Evolutionary conservation across 2,797 vertebrate genomes (phyloP), one percentile per base, ranked within the genome.

Genomic region (Scomberomorus guttatus): DNA sequence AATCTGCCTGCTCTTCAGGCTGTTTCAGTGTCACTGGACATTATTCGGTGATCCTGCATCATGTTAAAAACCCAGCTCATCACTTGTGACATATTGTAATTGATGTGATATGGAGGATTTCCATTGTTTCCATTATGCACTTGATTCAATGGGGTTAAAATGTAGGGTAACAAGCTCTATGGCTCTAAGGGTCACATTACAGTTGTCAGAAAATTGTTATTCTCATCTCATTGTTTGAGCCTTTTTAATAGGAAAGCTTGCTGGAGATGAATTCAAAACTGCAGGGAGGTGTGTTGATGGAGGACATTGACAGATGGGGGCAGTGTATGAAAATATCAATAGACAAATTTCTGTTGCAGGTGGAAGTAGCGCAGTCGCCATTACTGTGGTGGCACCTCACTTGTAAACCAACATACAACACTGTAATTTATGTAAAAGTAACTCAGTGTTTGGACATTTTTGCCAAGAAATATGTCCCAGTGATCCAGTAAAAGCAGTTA

Each of bases 41-140:
- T 8, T 14, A 1, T 25, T 39, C 13, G 22, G 22, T 65, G 25
- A 46, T 29, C n/a, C 27, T 2, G 2, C n/a, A 50, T 54, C 52
- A 13, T 55, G 15, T 42, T 52, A 15, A 66, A 71, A 63, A 20
- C 20, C 6, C n/a, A 9, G 32, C 7, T 65, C 63, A 64, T 75
- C 12, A 37, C 42, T 22, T 22, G 15, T 42, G 52, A n/a, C 20
- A 5, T 11, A 1, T 22, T 46, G 13, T 6, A 32, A 5, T 9
- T 48, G 13, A 18, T 55, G 11, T 3, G 6, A 14, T 4, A 4
- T 11, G 3, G 32, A 51, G 13, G 22, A 69, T 61, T 61, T 57
- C n/a, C n/a, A n/a, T n/a, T 44, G 9, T 37, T 72, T 60, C 5
- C 4, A 10, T 57, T 44, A 56, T 65, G 18, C 2, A 5, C 4